These are phyloP conservation scores for Oedothorax gibbosus DNA, from an alignment of 1,140 invertebrate genomes.

Conservation along the genomic window DNA sequence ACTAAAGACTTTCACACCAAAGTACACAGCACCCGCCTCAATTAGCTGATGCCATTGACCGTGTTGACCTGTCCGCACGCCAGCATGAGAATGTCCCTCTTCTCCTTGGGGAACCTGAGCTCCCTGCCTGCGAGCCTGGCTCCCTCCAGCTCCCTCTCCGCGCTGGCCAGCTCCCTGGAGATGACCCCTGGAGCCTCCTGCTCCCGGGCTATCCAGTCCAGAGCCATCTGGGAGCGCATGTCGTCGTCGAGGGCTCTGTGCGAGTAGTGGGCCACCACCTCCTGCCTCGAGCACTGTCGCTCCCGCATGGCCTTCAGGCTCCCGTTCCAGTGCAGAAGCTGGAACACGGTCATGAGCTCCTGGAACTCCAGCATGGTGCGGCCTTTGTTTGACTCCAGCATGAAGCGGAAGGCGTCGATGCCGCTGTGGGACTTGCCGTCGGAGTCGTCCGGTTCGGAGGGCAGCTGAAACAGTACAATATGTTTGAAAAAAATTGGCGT, in stretches of 20 bases:
- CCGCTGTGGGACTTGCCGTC: slow-evolving; percentile 75
- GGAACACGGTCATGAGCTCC: slow-evolving; percentile 96
- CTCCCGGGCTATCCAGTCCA: slow-evolving; percentile 92
- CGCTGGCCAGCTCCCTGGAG: slow-evolving; percentile 81
- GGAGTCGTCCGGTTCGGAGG: slow-evolving; percentile 70
- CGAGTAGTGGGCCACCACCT: slow-evolving; percentile 95
- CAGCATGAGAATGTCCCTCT: slow-evolving; percentile 91
- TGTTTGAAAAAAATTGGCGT: too few relatives aligned
- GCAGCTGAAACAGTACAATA: slow-evolving; percentile 12
- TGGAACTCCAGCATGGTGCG: slow-evolving; percentile 96
- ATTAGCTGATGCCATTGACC: slow-evolving; percentile 55
- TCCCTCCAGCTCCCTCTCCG: slow-evolving; percentile 89
- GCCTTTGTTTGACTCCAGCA: slow-evolving; percentile 92
- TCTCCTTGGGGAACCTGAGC: slow-evolving; percentile 93
- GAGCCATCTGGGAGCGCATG: slow-evolving; percentile 95
- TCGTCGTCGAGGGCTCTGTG: slow-evolving; percentile 88
- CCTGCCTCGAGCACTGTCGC: slow-evolving; percentile 91
- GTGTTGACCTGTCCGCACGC: slow-evolving; percentile 80
- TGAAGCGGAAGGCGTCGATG: slow-evolving; percentile 93
- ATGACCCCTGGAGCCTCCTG: slow-evolving; percentile 85
- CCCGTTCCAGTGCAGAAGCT: slow-evolving; percentile 95
- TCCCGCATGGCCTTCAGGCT: slow-evolving; percentile 89
- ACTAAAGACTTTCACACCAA: neutral
- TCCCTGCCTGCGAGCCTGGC: slow-evolving; percentile 89
- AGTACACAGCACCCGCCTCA: neutral